Percentiles rank a stretch among this genome's conserved stretches.
These are phyloP conservation scores for Odontophorus gujanensis DNA, from an alignment of 2,113 vertebrate species.

Conservation along the genomic window DNA sequence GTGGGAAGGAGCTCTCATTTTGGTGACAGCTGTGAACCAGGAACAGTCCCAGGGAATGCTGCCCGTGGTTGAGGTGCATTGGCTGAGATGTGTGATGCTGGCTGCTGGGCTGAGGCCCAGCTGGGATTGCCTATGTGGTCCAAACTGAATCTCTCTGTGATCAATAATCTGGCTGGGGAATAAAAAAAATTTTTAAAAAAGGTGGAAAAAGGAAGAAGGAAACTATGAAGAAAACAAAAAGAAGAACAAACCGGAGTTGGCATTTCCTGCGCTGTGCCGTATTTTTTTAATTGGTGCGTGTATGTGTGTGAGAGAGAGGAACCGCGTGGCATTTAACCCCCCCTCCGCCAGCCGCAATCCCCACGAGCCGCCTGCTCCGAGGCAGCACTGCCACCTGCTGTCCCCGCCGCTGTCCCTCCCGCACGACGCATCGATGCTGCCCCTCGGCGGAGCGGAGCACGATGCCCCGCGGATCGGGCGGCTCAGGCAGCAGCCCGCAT, in stretches of 20 bases:
- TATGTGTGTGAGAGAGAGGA: neutral
- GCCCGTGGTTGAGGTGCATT: neutral
- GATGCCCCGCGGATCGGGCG: too few relatives aligned
- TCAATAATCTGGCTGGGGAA: neutral
- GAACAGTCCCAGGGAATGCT: neutral
- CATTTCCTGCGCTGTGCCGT: neutral
- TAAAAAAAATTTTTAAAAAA: neutral
- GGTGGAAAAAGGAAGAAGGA: neutral
- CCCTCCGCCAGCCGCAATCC: neutral
- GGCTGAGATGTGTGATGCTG: neutral
- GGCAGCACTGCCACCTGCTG: constrained; percentile 42
- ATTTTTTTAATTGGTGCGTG: constrained; percentile 40
- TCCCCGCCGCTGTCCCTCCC: neutral
- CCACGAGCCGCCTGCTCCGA: neutral
- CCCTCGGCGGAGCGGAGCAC: neutral
- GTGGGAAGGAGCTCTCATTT: neutral
- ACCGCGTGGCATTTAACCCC: neutral
- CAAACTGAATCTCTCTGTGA: neutral
- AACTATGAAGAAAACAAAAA: neutral
- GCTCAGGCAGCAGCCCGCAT: neutral
- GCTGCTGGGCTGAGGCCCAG: neutral
- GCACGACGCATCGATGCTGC: neutral
- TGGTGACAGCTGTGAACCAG: neutral
- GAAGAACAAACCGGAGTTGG: neutral
- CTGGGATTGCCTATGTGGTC: neutral